These are phyloP conservation scores for Drosophila repleta DNA, from an alignment of 1,140 invertebrate species.

Conservation along the genomic window DNA sequence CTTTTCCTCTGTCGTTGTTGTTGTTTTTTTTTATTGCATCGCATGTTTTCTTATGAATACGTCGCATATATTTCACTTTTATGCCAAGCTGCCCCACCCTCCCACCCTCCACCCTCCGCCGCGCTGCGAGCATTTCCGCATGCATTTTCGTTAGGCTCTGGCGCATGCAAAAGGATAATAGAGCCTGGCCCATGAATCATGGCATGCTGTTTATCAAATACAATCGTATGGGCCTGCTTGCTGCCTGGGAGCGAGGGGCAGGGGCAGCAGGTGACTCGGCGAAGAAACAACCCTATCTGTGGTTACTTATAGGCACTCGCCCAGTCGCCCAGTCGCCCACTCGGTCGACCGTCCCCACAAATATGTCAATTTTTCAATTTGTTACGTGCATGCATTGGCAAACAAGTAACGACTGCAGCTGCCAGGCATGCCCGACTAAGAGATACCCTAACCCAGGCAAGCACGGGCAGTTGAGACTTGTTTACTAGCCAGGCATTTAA, in stretches of 20 bases:
- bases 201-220: constrained; percentile 68
- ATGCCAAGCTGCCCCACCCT: constrained; percentile 30
- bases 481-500: too few relatives aligned
- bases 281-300: constrained; percentile 44
- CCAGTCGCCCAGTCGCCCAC: not conserved
- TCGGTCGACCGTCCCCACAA: constrained; percentile 11
- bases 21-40: constrained; percentile 60
- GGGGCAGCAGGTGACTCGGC: not conserved
- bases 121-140: not conserved
- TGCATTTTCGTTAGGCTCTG: constrained; percentile 32
- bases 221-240: constrained; percentile 21
- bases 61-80: constrained; percentile 56
- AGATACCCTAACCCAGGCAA: too few relatives aligned
- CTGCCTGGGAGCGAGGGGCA: not conserved
- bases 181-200: constrained; percentile 72
- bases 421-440: too few relatives aligned
- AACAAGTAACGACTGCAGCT: constrained; percentile 29
- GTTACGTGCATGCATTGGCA: constrained; percentile 43
- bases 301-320: constrained; percentile 49
- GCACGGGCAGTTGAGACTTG: too few relatives aligned
- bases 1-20: not conserved
- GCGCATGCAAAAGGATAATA: constrained; percentile 67
- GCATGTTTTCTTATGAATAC: constrained; percentile 62
- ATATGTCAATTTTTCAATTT: constrained; percentile 76
- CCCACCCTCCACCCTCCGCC: not conserved